Percentiles rank a stretch among this genome's conserved stretches.
Conservation (phyloP, 1,140 invertebrate species). For the Tetramorium parvispinum region DNA sequence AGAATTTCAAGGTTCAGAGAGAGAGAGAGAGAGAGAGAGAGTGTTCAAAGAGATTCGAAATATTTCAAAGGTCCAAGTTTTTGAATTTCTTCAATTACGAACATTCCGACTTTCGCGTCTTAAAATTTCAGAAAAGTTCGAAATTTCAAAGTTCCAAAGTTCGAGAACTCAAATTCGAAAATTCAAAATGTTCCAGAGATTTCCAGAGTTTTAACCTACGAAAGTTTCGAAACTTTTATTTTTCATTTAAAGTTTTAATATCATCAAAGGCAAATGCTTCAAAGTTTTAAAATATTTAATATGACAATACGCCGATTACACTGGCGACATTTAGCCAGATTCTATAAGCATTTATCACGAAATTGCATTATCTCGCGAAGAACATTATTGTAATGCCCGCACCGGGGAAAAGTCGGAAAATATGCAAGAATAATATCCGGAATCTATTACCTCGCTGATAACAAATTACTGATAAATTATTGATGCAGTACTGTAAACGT, state of each 20-base stretch:
- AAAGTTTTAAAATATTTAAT: neutral
- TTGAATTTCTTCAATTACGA: neutral
- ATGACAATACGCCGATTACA: neutral
- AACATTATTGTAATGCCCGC: neutral
- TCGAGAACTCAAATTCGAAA: neutral
- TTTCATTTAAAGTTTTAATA: neutral
- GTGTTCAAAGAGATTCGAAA: neutral
- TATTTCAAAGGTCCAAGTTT: neutral
- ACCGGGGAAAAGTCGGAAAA: neutral
- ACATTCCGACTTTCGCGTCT: neutral
- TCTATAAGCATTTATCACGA: neutral
- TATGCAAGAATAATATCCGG: neutral
- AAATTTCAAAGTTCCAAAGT: neutral
- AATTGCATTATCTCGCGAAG: neutral
- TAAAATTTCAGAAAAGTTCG: neutral
- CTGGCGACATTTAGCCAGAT: neutral
- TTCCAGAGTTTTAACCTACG: neutral
- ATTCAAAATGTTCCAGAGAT: neutral
- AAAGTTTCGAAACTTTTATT: neutral
- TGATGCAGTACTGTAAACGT: conserved; percentile 35
- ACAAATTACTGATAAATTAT: conserved; percentile 58
- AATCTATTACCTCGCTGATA: conserved; percentile 11
- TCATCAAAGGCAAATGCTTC: neutral
- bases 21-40: no score
- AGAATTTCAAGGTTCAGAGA: neutral